A percentile compares a stretch with the other conserved stretches of the same genome.
Evolutionary conservation across 2,888 invertebrate species (phyloP).

Genomic region (Hirtodrosophila trivittata): DNA sequence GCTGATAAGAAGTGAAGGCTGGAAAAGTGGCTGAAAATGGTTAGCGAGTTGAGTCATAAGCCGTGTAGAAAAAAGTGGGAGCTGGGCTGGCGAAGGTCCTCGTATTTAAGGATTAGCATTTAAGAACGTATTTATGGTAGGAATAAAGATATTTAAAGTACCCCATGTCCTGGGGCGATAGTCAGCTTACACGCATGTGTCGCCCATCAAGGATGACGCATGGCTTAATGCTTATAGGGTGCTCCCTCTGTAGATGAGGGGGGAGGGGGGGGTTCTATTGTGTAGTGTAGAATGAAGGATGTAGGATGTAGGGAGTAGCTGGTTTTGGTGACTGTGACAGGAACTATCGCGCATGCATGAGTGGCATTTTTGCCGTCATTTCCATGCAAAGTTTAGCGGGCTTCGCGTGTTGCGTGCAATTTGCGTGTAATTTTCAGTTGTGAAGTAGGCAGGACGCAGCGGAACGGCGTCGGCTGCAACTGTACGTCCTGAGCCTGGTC

Average conservation of each 20-base stretch:
- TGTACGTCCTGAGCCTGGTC: conserved; percentile 27
- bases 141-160: conserved; percentile 68
- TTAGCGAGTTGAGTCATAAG: conserved; percentile 49
- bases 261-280: neutral
- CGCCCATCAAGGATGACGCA: conserved; percentile 65
- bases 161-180: conserved; percentile 16
- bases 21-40: too few species aligned
- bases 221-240: conserved; percentile 49
- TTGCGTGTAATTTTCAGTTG: conserved; percentile 71
- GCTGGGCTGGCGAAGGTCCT: conserved; percentile 4
- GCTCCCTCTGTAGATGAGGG: neutral
- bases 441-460: neutral
- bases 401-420: conserved; percentile 77
- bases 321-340: conserved; percentile 50
- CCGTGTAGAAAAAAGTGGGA: neutral
- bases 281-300: neutral
- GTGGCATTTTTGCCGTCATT: conserved; percentile 71
- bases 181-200: conserved; percentile 66
- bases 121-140: conserved; percentile 61
- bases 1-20: too few species aligned
- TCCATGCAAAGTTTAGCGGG: conserved; percentile 60
- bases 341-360: conserved; percentile 65
- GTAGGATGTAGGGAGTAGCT: neutral
- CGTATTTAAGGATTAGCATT: conserved; percentile 65
- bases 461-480: conserved; percentile 44